Percentiles rank a stretch among this genome's conserved stretches.
These are phyloP conservation scores for Odontamblyopus lacepedii DNA, from an alignment of 2,797 vertebrate species.

Conservation along the genomic window DNA sequence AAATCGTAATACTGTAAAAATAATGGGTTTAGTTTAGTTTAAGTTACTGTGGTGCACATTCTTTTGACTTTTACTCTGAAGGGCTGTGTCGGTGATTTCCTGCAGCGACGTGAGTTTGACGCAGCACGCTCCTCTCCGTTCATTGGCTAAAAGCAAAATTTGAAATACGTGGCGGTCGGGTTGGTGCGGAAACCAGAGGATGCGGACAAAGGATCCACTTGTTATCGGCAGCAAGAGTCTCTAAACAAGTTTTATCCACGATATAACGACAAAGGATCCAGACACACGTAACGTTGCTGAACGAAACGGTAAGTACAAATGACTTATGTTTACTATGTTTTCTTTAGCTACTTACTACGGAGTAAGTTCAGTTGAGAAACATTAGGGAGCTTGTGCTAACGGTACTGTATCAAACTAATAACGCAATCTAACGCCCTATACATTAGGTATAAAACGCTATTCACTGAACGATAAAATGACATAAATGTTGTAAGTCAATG, in stretches of 20 bases:
- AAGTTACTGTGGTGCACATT: neutral
- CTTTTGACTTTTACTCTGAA: slow-evolving; percentile 36
- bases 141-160: slow-evolving; percentile 79
- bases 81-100: fast-evolving
- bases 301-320: slow-evolving; percentile 15
- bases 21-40: neutral
- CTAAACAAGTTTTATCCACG: neutral
- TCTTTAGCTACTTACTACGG: neutral
- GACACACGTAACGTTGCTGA: neutral
- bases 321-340: neutral
- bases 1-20: neutral
- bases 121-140: neutral
- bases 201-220: neutral
- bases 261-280: neutral
- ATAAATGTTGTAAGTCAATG: neutral
- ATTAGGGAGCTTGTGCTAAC: neutral
- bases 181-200: slow-evolving; percentile 1
- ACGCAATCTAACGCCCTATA: neutral
- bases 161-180: slow-evolving; percentile 71
- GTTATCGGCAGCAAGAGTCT: neutral
- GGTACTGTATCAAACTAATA: neutral
- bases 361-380: neutral
- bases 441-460: neutral
- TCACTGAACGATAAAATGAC: neutral
- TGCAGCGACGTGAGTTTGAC: neutral